A percentile compares a stretch with the other conserved stretches of the same genome.
phyloP scores from a whole-genome alignment of 1,140 invertebrate genomes.

The Ceratosolen fusciceps region DNA sequence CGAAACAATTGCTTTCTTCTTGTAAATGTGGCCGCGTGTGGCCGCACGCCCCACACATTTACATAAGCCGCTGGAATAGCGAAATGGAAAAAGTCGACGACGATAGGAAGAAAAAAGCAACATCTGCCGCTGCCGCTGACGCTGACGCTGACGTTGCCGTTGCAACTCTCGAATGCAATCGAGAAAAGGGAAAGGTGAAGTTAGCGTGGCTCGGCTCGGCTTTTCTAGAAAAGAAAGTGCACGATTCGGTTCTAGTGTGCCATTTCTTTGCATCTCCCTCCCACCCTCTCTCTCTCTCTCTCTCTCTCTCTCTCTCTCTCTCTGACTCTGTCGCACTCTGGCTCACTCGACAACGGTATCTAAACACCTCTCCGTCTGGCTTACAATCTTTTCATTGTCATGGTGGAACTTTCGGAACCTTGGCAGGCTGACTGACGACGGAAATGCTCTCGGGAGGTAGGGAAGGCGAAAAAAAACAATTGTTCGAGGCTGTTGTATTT shows the following conservation, averaged over 20 bases:
- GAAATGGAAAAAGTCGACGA: slow-evolving; percentile 51
- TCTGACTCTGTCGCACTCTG: too few relatives aligned
- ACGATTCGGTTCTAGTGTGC: slow-evolving; percentile 22
- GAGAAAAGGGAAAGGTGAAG: slow-evolving; percentile 46
- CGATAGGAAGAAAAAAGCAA: slow-evolving; percentile 14
- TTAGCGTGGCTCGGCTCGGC: background rate
- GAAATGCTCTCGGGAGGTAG: background rate
- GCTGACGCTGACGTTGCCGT: too few relatives aligned
- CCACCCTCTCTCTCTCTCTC: too few relatives aligned
- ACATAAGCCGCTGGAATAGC: slow-evolving; percentile 53
- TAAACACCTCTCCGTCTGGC: background rate
- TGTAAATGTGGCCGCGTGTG: background rate
- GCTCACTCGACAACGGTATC: too few relatives aligned
- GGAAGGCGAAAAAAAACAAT: slow-evolving; percentile 10
- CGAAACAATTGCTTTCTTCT: slow-evolving; percentile 39
- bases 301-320: too few relatives aligned
- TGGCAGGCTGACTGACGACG: slow-evolving; percentile 24
- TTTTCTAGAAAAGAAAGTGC: slow-evolving; percentile 49
- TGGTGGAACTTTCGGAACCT: slow-evolving; percentile 22
- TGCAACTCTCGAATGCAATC: slow-evolving; percentile 27
- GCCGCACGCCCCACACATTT: too few relatives aligned
- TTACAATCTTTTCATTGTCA: slow-evolving; percentile 40
- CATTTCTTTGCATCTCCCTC: slow-evolving; percentile 7
- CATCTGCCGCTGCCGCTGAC: too few relatives aligned
- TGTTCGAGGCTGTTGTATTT: background rate